Evolutionary conservation across 92 coral and sea anemone genomes (phyloP).

Genomic region (Umimayanthus kanabou): DNA sequence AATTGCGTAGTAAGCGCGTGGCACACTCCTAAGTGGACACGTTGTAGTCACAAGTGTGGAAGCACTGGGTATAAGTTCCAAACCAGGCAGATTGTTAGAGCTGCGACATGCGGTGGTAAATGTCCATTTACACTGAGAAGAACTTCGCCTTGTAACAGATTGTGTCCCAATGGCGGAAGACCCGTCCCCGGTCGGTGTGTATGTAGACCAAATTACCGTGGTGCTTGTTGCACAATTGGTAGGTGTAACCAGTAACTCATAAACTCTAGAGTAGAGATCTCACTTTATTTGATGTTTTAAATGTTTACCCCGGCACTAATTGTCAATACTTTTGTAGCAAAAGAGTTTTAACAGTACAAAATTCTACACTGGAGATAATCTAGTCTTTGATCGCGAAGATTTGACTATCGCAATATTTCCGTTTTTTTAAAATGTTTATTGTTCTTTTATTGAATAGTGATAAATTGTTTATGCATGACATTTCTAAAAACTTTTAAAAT

Average conservation of each 20-base stretch:
- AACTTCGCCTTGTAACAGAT: slow-evolving; percentile 19
- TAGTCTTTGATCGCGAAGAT: no score
- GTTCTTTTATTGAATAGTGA: no score
- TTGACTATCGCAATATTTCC: no score
- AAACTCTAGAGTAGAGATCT: no score
- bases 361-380: no score
- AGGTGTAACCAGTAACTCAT: neutral
- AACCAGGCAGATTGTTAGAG: slow-evolving; percentile 8
- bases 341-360: no score
- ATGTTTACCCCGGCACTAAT: no score
- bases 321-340: no score
- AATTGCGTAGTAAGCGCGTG: slow-evolving; percentile 22
- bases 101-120: slow-evolving; percentile 13
- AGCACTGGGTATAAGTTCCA: slow-evolving; percentile 11
- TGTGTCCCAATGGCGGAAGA: slow-evolving; percentile 26
- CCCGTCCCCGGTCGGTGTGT: slow-evolving; percentile 33
- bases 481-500: no score
- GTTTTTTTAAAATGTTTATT: no score
- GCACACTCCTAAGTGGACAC: slow-evolving; percentile 13
- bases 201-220: slow-evolving; percentile 26
- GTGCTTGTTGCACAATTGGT: slow-evolving; percentile 31
- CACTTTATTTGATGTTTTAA: no score
- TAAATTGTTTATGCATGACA: no score
- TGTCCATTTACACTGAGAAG: neutral
- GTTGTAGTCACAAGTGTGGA: slow-evolving; percentile 15